These are phyloP conservation scores for Bombus superbus DNA, from an alignment of 1,140 invertebrate species.

Conservation along the genomic window DNA sequence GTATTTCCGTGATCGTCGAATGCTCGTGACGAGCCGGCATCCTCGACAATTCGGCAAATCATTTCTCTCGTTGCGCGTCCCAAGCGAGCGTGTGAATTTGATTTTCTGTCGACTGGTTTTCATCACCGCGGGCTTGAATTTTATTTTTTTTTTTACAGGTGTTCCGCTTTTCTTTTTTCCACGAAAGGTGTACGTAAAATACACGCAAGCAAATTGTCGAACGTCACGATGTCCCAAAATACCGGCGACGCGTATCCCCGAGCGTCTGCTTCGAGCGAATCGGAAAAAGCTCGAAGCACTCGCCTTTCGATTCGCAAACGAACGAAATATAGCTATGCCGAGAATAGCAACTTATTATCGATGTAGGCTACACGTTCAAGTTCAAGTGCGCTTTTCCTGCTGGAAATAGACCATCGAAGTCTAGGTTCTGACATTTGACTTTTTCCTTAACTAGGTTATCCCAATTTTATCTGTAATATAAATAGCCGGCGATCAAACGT, in stretches of 20 bases:
- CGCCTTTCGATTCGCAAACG: no score
- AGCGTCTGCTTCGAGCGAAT: neutral
- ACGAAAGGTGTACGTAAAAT: neutral
- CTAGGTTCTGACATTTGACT: neutral
- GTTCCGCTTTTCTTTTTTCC: neutral
- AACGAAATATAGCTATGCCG: no score
- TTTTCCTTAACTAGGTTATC: neutral
- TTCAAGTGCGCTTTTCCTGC: neutral
- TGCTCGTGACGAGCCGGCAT: slow-evolving; percentile 6
- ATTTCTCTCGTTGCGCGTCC: slow-evolving; percentile 32
- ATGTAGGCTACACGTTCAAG: neutral
- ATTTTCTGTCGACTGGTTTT: slow-evolving; percentile 15
- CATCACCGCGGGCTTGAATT: neutral
- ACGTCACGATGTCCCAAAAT: neutral
- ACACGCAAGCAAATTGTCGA: neutral
- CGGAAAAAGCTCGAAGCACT: neutral
- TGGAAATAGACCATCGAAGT: neutral
- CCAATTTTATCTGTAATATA: neutral
- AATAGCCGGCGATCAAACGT: neutral
- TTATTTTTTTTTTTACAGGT: neutral
- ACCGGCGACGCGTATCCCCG: no score
- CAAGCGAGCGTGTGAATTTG: slow-evolving; percentile 39
- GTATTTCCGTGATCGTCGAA: neutral
- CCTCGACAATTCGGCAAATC: slow-evolving; percentile 5
- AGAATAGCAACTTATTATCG: neutral